These are phyloP conservation scores for Lophochroa leadbeateri DNA, from an alignment of 2,113 vertebrate species.

Conservation along the genomic window DNA sequence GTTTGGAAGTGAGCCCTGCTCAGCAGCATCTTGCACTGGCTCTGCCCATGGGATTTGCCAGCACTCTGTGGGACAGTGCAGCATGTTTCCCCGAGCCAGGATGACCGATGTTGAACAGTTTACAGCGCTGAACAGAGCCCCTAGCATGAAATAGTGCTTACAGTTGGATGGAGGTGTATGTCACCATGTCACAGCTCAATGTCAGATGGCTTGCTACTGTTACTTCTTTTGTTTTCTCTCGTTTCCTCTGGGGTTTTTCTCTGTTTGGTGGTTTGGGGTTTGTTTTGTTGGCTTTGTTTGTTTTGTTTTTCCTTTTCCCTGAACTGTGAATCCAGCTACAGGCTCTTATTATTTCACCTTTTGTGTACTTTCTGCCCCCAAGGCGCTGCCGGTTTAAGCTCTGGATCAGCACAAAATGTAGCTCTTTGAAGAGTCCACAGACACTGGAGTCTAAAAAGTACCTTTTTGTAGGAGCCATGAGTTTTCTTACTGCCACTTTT, in stretches of 20 bases:
- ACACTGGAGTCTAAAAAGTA: background rate
- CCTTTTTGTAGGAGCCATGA: background rate
- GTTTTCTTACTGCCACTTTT: background rate
- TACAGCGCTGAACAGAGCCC: rapidly evolving
- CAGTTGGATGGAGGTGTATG: background rate
- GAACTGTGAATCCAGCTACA: background rate
- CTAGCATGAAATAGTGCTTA: background rate
- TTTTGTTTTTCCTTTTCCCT: background rate
- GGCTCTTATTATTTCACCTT: background rate
- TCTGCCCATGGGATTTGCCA: background rate
- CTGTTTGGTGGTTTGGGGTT: background rate
- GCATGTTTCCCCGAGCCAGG: background rate
- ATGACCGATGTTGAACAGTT: background rate
- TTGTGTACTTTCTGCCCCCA: background rate
- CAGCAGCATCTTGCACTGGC: background rate
- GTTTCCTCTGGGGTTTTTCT: background rate
- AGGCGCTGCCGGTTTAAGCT: background rate
- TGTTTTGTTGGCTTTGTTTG: background rate
- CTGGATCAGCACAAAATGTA: background rate
- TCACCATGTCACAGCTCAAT: background rate
- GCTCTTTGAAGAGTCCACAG: background rate
- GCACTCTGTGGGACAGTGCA: background rate
- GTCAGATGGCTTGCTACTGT: background rate
- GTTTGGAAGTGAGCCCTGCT: background rate
- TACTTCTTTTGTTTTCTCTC: background rate